Evolutionary conservation across 2,113 vertebrate genomes (phyloP).

Genomic region (Lichenostomus cassidix): DNA sequence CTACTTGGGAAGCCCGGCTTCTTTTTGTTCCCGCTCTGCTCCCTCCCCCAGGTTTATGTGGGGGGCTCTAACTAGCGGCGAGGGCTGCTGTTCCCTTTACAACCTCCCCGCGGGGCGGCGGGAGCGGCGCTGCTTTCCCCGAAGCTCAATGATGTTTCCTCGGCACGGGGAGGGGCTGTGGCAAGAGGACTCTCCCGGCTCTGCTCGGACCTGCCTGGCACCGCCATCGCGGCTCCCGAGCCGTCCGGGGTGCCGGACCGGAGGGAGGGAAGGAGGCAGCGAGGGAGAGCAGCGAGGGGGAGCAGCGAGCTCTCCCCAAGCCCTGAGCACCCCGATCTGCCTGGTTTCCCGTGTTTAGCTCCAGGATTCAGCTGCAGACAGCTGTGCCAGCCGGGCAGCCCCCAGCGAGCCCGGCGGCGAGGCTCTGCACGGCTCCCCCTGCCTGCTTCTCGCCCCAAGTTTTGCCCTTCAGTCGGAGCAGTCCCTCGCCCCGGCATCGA

Average conservation of each 20-base stretch:
- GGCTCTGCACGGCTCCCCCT: background rate
- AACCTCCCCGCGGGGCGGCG: background rate
- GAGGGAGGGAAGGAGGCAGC: background rate
- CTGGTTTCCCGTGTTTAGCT: rapidly evolving
- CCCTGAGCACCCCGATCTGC: background rate
- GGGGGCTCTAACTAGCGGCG: background rate
- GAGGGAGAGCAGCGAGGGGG: no score
- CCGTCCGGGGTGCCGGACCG: background rate
- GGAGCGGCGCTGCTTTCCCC: background rate
- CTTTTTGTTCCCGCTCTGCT: background rate
- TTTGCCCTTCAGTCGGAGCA: rapidly evolving
- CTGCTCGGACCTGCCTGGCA: background rate
- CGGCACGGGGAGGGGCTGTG: background rate
- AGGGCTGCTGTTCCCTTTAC: background rate
- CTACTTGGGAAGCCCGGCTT: slow-evolving; percentile 34
- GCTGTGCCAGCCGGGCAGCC: no score
- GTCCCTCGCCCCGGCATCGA: background rate
- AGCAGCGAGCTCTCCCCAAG: background rate
- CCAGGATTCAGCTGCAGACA: background rate
- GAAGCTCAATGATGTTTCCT: background rate
- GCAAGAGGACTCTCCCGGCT: background rate
- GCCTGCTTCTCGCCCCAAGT: background rate
- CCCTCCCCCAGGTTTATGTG: background rate
- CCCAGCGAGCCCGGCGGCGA: background rate
- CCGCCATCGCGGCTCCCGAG: background rate